A percentile compares a stretch with the other conserved stretches of the same genome.
Evolutionary conservation across 2,797 vertebrate genomes (phyloP).

Genomic region (Micrastur ruficollis): DNA sequence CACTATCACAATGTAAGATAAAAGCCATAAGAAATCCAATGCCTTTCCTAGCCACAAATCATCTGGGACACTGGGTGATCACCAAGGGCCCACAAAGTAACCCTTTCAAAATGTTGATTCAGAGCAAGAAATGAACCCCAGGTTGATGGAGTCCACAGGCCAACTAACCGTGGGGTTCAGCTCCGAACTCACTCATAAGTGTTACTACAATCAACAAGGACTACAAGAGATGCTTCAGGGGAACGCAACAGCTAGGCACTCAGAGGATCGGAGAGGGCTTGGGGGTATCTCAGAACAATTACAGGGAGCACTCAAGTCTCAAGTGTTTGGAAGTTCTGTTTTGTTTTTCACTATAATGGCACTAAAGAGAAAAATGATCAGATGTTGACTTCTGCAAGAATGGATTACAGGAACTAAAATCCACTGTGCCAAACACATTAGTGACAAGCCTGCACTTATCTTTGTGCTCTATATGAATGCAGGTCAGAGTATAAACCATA

Average conservation of each 20-base stretch:
- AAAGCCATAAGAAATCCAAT: neutral
- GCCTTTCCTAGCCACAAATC: neutral
- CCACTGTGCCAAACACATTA: neutral
- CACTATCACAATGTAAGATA: accelerated
- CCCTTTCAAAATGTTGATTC: neutral
- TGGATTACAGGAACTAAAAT: conserved; percentile 11
- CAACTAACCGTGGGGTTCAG: neutral
- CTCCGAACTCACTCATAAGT: neutral
- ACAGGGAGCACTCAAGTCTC: conserved; percentile 17
- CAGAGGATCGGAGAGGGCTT: neutral
- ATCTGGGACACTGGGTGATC: neutral
- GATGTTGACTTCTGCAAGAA: neutral
- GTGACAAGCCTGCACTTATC: neutral
- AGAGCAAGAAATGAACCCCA: neutral
- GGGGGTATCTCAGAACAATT: conserved; percentile 27
- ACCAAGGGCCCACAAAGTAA: neutral
- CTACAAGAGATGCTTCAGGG: neutral
- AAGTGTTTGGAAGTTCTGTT: conserved; percentile 6
- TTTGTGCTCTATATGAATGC: neutral
- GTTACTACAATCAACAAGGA: neutral
- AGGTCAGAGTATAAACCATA: neutral
- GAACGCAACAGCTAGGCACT: neutral
- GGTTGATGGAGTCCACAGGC: neutral
- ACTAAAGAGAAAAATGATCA: conserved; percentile 29
- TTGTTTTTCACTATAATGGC: conserved; percentile 28